Evolutionary conservation across 2,888 invertebrate species (phyloP).

Genomic region (Frankliniella intonsa): DNA sequence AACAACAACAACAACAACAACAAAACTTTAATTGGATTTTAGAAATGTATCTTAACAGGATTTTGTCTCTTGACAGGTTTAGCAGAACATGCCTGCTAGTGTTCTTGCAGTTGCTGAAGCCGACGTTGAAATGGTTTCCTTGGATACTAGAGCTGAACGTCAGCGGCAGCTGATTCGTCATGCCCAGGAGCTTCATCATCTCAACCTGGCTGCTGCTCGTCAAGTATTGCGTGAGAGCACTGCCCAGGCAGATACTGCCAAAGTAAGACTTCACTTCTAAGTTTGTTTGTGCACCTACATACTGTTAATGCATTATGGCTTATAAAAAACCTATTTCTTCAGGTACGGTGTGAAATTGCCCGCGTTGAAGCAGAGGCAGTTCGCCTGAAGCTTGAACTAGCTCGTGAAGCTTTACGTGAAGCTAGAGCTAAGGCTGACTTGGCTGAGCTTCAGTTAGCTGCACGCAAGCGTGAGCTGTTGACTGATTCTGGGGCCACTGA

Average conservation of each 20-base stretch:
- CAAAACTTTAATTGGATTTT: too few relatives aligned
- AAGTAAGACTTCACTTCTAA: neutral
- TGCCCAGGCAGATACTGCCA: neutral
- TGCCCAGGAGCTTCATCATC: conserved; percentile 4
- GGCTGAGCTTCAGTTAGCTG: conserved; percentile 10
- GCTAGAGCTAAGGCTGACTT: neutral
- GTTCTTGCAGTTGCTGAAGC: neutral
- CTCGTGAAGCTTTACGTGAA: conserved; percentile 3
- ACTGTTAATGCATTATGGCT: neutral
- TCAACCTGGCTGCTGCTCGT: neutral
- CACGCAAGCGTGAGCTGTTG: neutral
- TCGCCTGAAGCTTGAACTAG: neutral
- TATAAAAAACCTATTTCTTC: neutral
- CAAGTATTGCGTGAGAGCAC: neutral
- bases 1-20: neutral
- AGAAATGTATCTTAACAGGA: neutral
- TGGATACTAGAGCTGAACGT: conserved; percentile 1
- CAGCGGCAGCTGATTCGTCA: conserved; percentile 8
- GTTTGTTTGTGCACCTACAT: neutral
- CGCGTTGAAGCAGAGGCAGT: conserved; percentile 3
- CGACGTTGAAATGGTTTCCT: conserved; percentile 15
- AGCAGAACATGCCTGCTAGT: conserved; percentile 7
- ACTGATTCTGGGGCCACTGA: neutral
- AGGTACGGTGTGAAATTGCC: conserved; percentile 3
- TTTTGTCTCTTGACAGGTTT: neutral